A percentile compares a stretch with the other conserved stretches of the same genome.
phyloP scores from a whole-genome alignment of 2,797 vertebrate species.

The Muraenolepis orangiensis region DNA sequence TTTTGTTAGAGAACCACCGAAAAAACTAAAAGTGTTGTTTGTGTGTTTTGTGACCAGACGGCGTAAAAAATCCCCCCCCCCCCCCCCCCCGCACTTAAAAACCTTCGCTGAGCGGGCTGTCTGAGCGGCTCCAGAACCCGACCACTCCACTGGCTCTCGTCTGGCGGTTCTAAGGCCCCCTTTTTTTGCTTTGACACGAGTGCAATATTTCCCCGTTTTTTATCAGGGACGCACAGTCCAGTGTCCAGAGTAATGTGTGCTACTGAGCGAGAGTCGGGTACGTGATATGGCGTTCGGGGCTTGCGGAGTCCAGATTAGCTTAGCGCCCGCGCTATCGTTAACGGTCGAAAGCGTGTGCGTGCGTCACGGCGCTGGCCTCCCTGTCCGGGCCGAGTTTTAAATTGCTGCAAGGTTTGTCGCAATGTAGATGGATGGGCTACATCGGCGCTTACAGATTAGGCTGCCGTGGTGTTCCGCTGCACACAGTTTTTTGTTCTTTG shows the following conservation, averaged over 20 bases:
- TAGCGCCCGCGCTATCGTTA: neutral
- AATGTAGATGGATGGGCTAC: no score
- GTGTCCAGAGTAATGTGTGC: conserved; percentile 37
- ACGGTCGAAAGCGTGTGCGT: neutral
- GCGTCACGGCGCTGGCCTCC: no score
- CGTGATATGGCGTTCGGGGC: neutral
- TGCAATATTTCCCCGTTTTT: conserved; percentile 40
- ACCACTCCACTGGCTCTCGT: conserved; percentile 51
- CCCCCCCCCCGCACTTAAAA: conserved; percentile 49
- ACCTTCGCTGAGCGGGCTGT: conserved; percentile 41
- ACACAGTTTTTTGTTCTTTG: no score
- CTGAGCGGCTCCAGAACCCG: conserved; percentile 48
- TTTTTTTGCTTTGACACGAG: conserved; percentile 56
- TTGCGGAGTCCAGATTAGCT: neutral
- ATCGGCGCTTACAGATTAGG: no score
- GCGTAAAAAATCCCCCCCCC: no score
- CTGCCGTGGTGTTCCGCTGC: no score
- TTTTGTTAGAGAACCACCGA: no score
- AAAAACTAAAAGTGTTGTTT: no score
- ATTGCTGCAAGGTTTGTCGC: no score
- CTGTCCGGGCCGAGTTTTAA: no score
- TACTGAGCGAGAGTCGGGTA: neutral
- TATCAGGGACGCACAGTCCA: neutral
- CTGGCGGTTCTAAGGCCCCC: conserved; percentile 54
- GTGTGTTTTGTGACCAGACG: no score